Conservation (phyloP, 2,888 invertebrate species). For the Helicoverpa assulta region DNA sequence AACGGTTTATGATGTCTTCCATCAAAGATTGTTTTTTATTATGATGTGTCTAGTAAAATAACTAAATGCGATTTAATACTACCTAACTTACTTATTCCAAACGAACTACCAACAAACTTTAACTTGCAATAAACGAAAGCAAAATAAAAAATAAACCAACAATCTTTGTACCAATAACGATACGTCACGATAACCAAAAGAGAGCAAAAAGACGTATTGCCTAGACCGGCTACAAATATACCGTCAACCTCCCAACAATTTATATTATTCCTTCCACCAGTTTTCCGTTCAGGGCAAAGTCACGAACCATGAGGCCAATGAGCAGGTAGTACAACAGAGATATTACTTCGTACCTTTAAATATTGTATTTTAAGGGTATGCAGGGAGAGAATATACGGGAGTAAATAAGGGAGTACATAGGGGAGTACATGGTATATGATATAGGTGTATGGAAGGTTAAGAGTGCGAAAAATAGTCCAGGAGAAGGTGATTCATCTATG, state of each 20-base stretch:
- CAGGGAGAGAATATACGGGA: too few relatives aligned
- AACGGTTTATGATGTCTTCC: too few relatives aligned
- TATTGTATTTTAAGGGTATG: background rate
- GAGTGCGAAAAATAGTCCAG: too few relatives aligned
- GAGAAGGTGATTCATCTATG: too few relatives aligned
- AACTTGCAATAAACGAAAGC: constrained; percentile 11
- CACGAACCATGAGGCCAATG: constrained; percentile 44
- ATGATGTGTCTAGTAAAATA: too few relatives aligned
- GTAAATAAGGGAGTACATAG: too few relatives aligned
- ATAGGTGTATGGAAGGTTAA: too few relatives aligned
- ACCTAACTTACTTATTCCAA: background rate
- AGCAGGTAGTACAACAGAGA: constrained; percentile 28
- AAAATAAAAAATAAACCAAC: constrained; percentile 34
- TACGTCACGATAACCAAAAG: constrained; percentile 20
- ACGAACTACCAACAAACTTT: background rate
- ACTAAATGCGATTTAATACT: too few relatives aligned
- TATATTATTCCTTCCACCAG: constrained; percentile 39
- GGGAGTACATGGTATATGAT: too few relatives aligned
- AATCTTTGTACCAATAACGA: constrained; percentile 24
- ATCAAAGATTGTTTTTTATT: too few relatives aligned
- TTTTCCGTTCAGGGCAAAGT: constrained; percentile 47
- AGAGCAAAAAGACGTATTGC: constrained; percentile 27
- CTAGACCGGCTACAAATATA: constrained; percentile 21
- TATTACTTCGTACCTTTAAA: background rate
- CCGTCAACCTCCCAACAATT: constrained; percentile 37